Conservation (phyloP, 2,888 invertebrate species). For the Drosophila mimica region DNA sequence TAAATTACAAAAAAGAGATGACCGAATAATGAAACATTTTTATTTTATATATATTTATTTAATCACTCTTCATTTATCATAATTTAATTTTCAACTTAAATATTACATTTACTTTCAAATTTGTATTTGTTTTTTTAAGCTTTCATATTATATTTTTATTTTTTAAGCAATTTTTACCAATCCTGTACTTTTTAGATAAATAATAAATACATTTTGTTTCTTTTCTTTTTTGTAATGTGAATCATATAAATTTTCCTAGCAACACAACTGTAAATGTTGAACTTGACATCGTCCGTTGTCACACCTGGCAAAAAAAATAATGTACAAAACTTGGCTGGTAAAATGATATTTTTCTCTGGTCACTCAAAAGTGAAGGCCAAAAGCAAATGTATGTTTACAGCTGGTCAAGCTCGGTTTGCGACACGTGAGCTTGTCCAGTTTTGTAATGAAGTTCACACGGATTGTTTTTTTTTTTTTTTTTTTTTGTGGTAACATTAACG, state of each 20-base stretch:
- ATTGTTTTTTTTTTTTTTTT: conserved; percentile 10
- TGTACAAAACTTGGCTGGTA: background rate
- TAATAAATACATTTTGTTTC: background rate
- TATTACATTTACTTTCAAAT: no score
- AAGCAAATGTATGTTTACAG: conserved; percentile 12
- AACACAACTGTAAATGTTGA: conserved; percentile 6
- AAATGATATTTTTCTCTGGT: conserved; percentile 8
- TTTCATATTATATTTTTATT: no score
- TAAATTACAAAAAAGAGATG: background rate
- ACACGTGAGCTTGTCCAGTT: conserved; percentile 34
- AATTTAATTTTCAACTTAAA: background rate
- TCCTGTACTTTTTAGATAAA: no score
- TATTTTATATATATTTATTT: background rate
- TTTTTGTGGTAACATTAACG: conserved; percentile 56
- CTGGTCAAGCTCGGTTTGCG: conserved; percentile 1
- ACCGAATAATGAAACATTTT: background rate
- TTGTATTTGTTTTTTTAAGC: no score
- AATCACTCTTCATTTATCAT: background rate
- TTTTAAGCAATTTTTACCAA: no score
- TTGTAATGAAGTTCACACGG: conserved; percentile 66
- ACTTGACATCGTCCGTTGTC: conserved; percentile 35
- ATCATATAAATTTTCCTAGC: background rate
- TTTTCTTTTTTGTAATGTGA: background rate
- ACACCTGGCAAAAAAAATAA: conserved; percentile 8
- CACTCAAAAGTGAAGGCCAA: conserved; percentile 39